A percentile compares a stretch with the other conserved stretches of the same genome.
phyloP scores from a whole-genome alignment of 2,888 invertebrate genomes.

The Lasioglossum lativentre region DNA sequence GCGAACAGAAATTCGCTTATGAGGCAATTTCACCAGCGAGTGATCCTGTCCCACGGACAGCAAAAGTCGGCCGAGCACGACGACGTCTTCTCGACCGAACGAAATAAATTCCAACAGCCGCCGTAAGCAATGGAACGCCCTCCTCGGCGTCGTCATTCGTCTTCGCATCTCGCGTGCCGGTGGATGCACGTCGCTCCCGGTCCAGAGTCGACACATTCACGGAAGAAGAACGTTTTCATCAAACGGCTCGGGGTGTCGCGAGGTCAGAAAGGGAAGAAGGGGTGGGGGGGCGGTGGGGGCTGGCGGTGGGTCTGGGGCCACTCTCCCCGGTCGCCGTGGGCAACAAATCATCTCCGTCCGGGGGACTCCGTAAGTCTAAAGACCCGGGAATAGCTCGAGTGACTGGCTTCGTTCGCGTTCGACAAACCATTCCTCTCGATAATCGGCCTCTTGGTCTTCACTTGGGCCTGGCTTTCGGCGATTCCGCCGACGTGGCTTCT shows the following conservation, averaged over 20 bases:
- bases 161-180: conserved; percentile 31
- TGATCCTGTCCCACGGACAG: background rate
- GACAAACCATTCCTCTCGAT: conserved; percentile 69
- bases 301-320: background rate
- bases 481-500: conserved; percentile 69
- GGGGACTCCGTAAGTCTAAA: conserved; percentile 25
- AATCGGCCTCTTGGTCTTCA: conserved; percentile 65
- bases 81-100: background rate
- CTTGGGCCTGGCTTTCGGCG: conserved; percentile 45
- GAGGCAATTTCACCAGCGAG: background rate
- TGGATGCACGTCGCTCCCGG: conserved; percentile 10
- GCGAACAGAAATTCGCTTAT: background rate
- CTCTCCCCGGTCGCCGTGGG: background rate
- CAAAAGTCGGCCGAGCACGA: background rate
- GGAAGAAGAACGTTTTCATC: conserved; percentile 45
- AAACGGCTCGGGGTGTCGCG: background rate
- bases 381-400: conserved; percentile 23
- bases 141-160: conserved; percentile 26
- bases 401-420: conserved; percentile 53
- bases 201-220: conserved; percentile 27
- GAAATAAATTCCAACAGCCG: conserved; percentile 25
- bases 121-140: conserved; percentile 27
- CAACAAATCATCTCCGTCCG: conserved; percentile 59
- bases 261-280: background rate
- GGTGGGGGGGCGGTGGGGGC: background rate